Evolutionary conservation across 2,113 vertebrate species (phyloP).

Genomic region (Ornithorhynchus anatinus): DNA sequence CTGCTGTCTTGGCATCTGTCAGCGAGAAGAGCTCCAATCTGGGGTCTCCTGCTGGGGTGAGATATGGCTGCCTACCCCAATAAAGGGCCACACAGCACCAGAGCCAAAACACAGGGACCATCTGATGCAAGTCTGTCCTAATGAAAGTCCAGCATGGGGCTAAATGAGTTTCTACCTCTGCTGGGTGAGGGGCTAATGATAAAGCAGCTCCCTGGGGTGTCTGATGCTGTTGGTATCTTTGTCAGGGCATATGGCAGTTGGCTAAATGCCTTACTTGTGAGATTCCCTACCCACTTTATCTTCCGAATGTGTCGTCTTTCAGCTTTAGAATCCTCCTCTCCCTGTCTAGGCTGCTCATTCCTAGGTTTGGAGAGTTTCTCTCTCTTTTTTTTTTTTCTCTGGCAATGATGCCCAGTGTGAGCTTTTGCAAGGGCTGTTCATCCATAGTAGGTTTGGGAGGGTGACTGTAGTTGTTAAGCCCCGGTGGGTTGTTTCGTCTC

Average conservation of each 20-base stretch:
- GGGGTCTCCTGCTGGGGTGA: slow-evolving; percentile 77
- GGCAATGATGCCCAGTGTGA: not conserved
- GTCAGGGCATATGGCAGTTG: slow-evolving; percentile 93
- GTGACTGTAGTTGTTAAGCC: not conserved
- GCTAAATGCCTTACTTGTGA: slow-evolving; percentile 75
- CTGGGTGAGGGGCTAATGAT: slow-evolving; percentile 96
- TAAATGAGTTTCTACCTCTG: slow-evolving; percentile 96
- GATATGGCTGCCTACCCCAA: slow-evolving; percentile 75
- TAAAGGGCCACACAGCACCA: slow-evolving; percentile 68
- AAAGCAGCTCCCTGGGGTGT: slow-evolving; percentile 87
- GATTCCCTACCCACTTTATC: slow-evolving; percentile 39
- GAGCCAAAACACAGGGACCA: slow-evolving; percentile 86
- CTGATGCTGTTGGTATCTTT: slow-evolving; percentile 81
- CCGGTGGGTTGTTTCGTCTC: not conserved
- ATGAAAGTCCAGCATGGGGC: slow-evolving; percentile 99
- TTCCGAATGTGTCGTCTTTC: slow-evolving; percentile 23
- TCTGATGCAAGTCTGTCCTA: slow-evolving; percentile 98
- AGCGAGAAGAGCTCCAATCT: slow-evolving; percentile 62
- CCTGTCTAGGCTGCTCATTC: not conserved
- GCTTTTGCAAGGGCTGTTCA: not conserved
- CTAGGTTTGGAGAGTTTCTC: not conserved
- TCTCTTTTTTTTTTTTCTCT: too few species aligned
- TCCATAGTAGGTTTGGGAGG: not conserved
- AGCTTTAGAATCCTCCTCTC: not conserved
- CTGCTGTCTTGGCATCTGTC: slow-evolving; percentile 86